A percentile compares a stretch with the other conserved stretches of the same genome.
Conservation (phyloP, 2,113 vertebrate species). For the Rhea americana region DNA sequence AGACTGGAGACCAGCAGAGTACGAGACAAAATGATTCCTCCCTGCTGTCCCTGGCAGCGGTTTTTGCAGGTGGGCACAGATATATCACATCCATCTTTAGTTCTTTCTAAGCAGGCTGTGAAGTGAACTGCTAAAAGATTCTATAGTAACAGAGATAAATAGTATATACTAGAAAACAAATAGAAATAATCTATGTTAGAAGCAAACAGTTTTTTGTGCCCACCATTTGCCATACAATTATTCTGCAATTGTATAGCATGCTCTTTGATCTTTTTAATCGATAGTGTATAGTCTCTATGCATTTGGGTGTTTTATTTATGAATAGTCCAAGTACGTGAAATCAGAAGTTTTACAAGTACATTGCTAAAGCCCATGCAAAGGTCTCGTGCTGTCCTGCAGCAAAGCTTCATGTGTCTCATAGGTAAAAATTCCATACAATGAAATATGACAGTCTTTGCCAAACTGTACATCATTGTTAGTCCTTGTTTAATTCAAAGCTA, state of each 20-base stretch:
- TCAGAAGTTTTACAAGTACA: background rate
- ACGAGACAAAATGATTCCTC: background rate
- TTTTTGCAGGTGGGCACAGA: background rate
- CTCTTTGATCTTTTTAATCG: background rate
- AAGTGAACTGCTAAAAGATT: background rate
- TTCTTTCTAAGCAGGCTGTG: background rate
- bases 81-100: no score
- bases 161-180: background rate
- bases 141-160: background rate
- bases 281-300: rapidly evolving
- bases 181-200: background rate
- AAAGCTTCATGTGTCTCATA: background rate
- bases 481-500: background rate
- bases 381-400: background rate
- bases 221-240: background rate
- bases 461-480: background rate
- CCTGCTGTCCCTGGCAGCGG: background rate
- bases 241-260: background rate
- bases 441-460: background rate
- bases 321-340: background rate
- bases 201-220: background rate
- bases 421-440: background rate
- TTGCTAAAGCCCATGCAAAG: background rate
- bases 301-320: background rate
- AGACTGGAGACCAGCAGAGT: background rate